phyloP scores from a whole-genome alignment of 2,888 invertebrate genomes.

The Mesorhabditis spiculigera region DNA sequence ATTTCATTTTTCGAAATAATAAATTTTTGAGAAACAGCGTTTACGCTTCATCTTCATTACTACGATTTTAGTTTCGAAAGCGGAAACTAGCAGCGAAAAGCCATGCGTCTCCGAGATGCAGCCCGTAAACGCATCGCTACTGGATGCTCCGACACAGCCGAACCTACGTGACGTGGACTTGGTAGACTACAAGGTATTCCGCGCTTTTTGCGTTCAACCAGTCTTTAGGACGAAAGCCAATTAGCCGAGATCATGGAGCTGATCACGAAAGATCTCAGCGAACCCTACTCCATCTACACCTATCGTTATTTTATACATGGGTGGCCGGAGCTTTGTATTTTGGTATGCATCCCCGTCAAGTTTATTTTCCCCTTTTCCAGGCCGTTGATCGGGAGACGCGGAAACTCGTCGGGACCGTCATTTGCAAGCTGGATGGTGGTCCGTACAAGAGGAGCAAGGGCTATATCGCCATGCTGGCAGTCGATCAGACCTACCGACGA shows the following conservation, averaged over 20 bases:
- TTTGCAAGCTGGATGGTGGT: slow-evolving; percentile 78
- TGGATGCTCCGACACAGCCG: not conserved
- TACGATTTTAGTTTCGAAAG: too few relatives aligned
- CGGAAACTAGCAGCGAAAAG: too few relatives aligned
- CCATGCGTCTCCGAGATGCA: too few relatives aligned
- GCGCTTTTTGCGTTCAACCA: not conserved
- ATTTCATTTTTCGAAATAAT: too few relatives aligned
- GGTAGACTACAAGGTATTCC: not conserved
- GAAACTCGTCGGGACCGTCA: slow-evolving; percentile 90
- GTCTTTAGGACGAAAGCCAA: slow-evolving; percentile 79
- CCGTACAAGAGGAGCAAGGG: slow-evolving; percentile 67
- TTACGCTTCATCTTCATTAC: too few relatives aligned
- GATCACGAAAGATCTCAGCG: slow-evolving; percentile 96
- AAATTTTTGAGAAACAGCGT: too few relatives aligned
- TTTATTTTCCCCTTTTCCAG: slow-evolving; percentile 61
- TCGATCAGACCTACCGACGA: slow-evolving; percentile 89
- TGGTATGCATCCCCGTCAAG: slow-evolving; percentile 67
- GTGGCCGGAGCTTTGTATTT: slow-evolving; percentile 97
- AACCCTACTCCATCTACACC: slow-evolving; percentile 99
- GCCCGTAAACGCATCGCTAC: not conserved
- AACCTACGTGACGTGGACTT: not conserved
- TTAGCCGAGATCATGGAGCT: slow-evolving; percentile 98
- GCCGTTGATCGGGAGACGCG: slow-evolving; percentile 14
- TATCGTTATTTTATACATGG: slow-evolving; percentile 99
- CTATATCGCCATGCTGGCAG: slow-evolving; percentile 98